These are phyloP conservation scores for Agrotis segetum DNA, from an alignment of 2,888 invertebrate genomes.

Conservation along the genomic window DNA sequence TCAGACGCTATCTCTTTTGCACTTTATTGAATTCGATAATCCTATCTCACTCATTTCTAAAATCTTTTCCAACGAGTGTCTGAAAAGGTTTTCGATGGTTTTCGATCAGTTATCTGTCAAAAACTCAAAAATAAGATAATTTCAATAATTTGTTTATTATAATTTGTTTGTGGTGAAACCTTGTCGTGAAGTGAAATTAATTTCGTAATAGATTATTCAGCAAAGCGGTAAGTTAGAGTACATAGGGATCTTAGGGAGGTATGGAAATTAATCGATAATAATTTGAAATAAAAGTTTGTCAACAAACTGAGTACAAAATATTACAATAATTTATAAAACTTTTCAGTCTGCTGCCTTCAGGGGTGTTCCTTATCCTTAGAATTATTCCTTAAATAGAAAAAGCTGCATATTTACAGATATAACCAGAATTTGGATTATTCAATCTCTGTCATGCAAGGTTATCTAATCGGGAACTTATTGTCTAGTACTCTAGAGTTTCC, in stretches of 20 bases:
- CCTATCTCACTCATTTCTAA: neutral
- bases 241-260: no score
- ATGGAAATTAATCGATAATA: no score
- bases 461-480: neutral
- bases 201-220: neutral
- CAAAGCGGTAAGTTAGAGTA: constrained; percentile 8
- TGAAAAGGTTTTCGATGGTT: no score
- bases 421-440: neutral
- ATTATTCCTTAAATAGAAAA: neutral
- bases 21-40: neutral
- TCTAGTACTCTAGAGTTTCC: no score
- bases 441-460: neutral
- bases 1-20: neutral
- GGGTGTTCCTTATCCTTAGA: neutral
- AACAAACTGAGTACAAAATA: neutral
- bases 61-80: neutral
- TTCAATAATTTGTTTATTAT: no score
- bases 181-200: neutral
- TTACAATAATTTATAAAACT: no score
- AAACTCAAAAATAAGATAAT: constrained; percentile 1
- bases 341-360: neutral
- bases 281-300: neutral
- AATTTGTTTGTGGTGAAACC: neutral
- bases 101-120: no score
- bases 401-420: neutral